phyloP scores from a whole-genome alignment of 2,113 vertebrate species.

The Podocnemis expansa region DNA sequence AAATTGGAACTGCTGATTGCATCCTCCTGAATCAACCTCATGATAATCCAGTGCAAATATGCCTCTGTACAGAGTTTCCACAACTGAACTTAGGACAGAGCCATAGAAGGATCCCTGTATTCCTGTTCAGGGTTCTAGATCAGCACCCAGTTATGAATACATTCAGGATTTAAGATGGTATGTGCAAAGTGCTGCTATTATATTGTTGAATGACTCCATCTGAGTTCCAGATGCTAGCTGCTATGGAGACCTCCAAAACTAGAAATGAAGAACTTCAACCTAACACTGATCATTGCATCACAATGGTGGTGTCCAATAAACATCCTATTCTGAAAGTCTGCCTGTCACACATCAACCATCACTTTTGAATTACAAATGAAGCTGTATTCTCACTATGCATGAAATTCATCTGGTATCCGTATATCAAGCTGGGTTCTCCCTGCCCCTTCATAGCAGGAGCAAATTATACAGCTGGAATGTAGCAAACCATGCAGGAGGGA shows the following conservation, averaged over 20 bases:
- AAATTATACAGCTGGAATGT: not conserved
- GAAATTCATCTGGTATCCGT: not conserved
- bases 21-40: not conserved
- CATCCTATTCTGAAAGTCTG: not conserved
- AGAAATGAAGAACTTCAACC: not conserved
- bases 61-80: fast-evolving
- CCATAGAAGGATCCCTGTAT: not conserved
- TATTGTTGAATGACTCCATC: not conserved
- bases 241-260: conserved; percentile 18
- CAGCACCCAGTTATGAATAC: not conserved
- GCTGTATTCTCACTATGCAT: not conserved
- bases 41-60: not conserved
- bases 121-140: not conserved
- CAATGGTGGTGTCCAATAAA: not conserved
- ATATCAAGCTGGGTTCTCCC: not conserved
- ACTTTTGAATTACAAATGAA: not conserved
- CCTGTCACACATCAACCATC: not conserved
- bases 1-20: not conserved
- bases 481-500: not conserved
- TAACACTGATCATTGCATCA: not conserved
- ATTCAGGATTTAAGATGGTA: not conserved
- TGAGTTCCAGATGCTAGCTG: not conserved
- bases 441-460: not conserved
- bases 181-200: not conserved
- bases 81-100: not conserved